Evolutionary conservation across 2,797 vertebrate species (phyloP), one percentile per base, ranked within the genome.

Genomic region (Siniperca scherzeri): DNA sequence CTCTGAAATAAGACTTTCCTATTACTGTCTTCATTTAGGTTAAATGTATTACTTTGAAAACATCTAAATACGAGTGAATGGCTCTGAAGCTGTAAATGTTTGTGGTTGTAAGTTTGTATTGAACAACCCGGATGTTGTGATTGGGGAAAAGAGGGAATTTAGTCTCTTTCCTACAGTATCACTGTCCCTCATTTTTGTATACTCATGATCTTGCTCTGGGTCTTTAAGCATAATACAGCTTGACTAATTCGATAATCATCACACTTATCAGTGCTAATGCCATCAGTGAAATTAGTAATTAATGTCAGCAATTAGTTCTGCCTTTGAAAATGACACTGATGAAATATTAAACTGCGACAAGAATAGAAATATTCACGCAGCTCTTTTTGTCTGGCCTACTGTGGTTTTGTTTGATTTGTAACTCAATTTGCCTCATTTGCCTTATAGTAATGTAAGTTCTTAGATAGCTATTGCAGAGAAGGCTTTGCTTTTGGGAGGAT

Each of bases 301-400:
- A 85, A 90, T 89, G 87, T 87, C 82, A 83, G 81, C 80, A 82
- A 87, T 92, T 89, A 89, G 82, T 89, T 86, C 71, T 81, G 87
- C 75, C 67, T 87, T 86, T 87, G 80, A 87, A 87, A 86, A 77
- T 75, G 83, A 87, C 77, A 81, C 65, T 46, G 44, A 84, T 88
- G 82, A 91, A 83, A 90, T 87, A 89, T 91, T 85, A 75, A 88
- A 90, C 55, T 62, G 66, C 19, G 33, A 86, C 86, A 87, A 84
- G 77, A 87, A 84, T 67, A 84, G 77, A 65, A 81, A 77, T 80
- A 83, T 77, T 80, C 48, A 79, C 40, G 60, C 33, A 16, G 75
- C 70, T 71, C 67, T 79, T 79, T 82, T 38, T 77, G 42, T 77
- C 66, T 72, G 61, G 11, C 46, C 12, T 10, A 53, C 42, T 69